Evolutionary conservation across 2,113 vertebrate genomes (phyloP).

Genomic region (Orcinus orca): DNA sequence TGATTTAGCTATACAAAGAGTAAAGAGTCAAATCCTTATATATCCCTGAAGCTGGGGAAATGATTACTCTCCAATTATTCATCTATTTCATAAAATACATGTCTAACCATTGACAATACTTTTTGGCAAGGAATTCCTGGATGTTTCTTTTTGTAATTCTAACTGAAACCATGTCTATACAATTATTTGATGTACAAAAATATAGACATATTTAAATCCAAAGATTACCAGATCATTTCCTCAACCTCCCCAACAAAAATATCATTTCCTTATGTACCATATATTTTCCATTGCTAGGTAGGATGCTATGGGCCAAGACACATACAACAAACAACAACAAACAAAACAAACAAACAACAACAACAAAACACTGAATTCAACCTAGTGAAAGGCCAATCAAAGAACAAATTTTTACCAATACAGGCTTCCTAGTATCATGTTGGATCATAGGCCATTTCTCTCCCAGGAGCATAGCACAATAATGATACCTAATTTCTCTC

Average conservation of each 20-base stretch:
- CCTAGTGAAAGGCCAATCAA: neutral
- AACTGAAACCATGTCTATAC: neutral
- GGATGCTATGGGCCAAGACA: neutral
- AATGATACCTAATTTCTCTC: neutral
- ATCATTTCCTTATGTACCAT: neutral
- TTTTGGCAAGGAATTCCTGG: neutral
- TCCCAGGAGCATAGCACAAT: neutral
- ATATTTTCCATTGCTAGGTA: neutral
- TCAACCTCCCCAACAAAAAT: neutral
- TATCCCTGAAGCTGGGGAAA: neutral
- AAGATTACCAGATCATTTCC: neutral
- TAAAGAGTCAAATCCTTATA: neutral
- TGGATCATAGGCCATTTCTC: neutral
- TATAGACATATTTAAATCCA: neutral
- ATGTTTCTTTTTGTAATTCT: neutral
- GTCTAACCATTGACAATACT: neutral
- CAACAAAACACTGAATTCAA: neutral
- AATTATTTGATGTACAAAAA: neutral
- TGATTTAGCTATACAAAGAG: neutral
- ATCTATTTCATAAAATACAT: neutral
- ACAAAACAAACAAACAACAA: neutral
- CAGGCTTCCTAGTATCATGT: neutral
- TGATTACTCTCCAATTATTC: neutral
- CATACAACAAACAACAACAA: neutral
- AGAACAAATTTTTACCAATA: neutral